Evolutionary conservation across 2,888 invertebrate genomes (phyloP), one percentile per base, ranked within the genome.

Genomic region (Mystacides longicornis): DNA sequence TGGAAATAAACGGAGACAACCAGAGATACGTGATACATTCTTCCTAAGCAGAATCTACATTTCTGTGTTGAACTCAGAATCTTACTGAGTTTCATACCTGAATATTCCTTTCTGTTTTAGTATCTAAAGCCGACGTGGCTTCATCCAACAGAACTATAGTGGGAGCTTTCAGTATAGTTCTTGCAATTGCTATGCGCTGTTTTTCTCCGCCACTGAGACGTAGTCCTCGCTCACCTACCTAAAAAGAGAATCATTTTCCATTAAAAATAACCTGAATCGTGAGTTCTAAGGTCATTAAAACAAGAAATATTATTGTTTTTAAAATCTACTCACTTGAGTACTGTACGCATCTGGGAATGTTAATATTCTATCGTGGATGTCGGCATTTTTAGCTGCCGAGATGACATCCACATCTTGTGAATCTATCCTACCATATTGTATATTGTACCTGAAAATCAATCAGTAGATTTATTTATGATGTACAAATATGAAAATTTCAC

Each of bases 201-300:
- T 99, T 98, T 69, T 98, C 98, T 1, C 98, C 98, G 1, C 98
- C 98, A 68, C 96, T 96, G 58, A 98, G 75, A 60, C 95, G 86
- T 56, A 98, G 73, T 3, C 98, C 98, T 67, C 98, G 79, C 72
- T 98, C 98, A 4, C 98, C 98, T 19, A 98, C 92, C 83, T 88
- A 59, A 1, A 60, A 43, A 43, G 5, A n/a, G 18, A 43, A 43
- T 11, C 5, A 27, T 27, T 7, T 5, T 11, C 5, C 11, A 11
- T 27, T 11, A 27, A 5, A 27, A 27, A 27, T 27, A 27, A 27
- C 11, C 5, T 27, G 11, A 11, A 7, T 11, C 11, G 5, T 27
- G 11, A 27, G 7, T 11, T 27, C 27, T 7, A 7, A 7, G 27
- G 27, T 27, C 7, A 27, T 27, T 27, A 54, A 50, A 54, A 16